Conservation (phyloP, 2,113 vertebrate genomes). For the Naja naja region DNA sequence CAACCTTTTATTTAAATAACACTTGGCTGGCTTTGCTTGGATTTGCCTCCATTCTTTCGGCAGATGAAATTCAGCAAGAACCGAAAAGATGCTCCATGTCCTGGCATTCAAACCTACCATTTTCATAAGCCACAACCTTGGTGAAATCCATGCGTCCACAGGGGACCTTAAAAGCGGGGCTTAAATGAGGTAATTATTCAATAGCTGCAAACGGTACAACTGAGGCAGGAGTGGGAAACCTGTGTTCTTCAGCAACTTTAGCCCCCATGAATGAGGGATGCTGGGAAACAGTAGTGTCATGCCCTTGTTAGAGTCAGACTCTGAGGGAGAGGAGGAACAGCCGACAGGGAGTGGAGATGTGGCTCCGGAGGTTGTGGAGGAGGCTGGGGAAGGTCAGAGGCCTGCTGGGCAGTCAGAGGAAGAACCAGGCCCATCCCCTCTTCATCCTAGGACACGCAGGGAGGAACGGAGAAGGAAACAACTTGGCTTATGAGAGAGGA, state of each 20-base stretch:
- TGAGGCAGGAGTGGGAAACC: neutral
- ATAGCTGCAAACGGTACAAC: neutral
- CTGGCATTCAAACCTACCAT: rapidly evolving
- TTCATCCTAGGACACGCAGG: too few relatives aligned
- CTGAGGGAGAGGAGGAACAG: too few relatives aligned
- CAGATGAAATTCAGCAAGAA: neutral
- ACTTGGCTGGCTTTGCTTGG: neutral
- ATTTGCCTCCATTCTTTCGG: constrained; percentile 2
- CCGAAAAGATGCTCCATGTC: neutral
- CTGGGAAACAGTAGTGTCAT: too few relatives aligned
- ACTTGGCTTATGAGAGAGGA: too few relatives aligned
- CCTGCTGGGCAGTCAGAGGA: too few relatives aligned
- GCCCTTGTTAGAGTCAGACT: too few relatives aligned
- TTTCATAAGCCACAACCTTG: neutral
- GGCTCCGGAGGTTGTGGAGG: too few relatives aligned
- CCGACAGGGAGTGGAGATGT: too few relatives aligned
- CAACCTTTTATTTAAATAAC: neutral
- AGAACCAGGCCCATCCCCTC: too few relatives aligned
- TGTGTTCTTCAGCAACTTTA: neutral
- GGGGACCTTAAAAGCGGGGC: neutral
- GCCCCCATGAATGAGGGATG: neutral
- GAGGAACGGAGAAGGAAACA: too few relatives aligned
- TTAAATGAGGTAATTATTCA: neutral
- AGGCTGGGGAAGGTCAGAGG: too few relatives aligned
- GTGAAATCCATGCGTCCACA: neutral